Base-by-base conservation (phyloP, 2,888 invertebrate genomes). In the Syrphus vitripennis region DNA sequence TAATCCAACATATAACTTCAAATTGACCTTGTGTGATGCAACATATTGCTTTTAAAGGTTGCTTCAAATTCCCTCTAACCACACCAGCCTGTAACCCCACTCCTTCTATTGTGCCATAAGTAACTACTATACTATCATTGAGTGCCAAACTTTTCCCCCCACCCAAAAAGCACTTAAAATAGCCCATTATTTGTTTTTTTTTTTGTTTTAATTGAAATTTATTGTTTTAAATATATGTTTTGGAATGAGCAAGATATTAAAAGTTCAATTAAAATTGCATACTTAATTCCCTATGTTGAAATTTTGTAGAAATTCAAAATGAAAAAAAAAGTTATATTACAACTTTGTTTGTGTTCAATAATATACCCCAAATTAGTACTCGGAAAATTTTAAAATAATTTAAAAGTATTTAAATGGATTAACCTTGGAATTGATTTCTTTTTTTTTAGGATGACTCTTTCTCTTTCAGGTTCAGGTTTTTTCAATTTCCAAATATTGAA, bases 191-290 rank as follows among this genome's bases (percentile, higher is more conserved):
- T 40, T n/a, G 7, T 61, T 7, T 61, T 61, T 61, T 21, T 61
- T 37, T 14, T 19, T 65, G 6, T 45, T 29, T 40, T 31, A 14
- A 29, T n/a, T 26, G 29, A 16, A 24, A 14, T 16, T 55, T 55
- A n/a, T 37, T 70, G 21, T 37, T 57, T 53, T 37, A 45, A 42
- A 40, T 50, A 50, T 45, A 48, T 83, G n/a, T 81, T 84, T 84
- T 84, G 80, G 84, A 84, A 84, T 84, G 84, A 84, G 84, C 80
- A 84, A 71, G 67, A 80, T 63, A 76, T 84, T 81, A 48, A 78
- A 69, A 67, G 78, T 83, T 83, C 19, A 67, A 83, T 83, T 67
- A 48, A 76, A 80, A 53, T 76, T 84, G 84, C 84, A 84, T 76
- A 84, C 34, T 69, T 50, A 65, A 70, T 79, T 79, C 74, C 83